Base-by-base conservation (phyloP, 2,888 invertebrate species). In the Sialis lutaria region DNA sequence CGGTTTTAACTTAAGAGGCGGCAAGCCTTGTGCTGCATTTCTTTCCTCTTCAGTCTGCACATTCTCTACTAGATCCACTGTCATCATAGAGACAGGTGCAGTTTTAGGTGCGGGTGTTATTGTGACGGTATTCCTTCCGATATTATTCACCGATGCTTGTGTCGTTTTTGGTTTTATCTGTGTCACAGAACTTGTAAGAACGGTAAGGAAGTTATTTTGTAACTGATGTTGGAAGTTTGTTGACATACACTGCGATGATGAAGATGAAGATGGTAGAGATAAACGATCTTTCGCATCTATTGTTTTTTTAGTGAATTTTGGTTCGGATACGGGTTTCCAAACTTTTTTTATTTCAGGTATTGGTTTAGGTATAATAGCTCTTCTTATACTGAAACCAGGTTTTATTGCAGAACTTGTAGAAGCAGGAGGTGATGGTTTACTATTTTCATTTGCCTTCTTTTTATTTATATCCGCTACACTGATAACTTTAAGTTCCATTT, bases 1-100 rank as follows among this genome's bases (percentile, higher is more conserved):
- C 0, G 73, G 73, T 44, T 67, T 63, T 6, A 67, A 64, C 39
- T 63, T 61, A 42, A 73, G 54, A 55, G 60, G 67, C 4, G 68
- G 67, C 2, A 62, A 60, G 6, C 41, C 50, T 1, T 32, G 40
- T n/a, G 7, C 8, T 8, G 31, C 31, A 45, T 45, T 45, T 6
- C 45, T 31, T 7, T 45, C 30, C 34, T 44, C 44, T 9, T 33
- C 44, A 12, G 34, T 44, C 44, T 8, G 7, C 34, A 34, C 35
- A n/a, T 33, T n/a, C 10, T 42, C 7, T 30, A 9, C 10, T 22
- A 13, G 13, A 32, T 33, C 31, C 6, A 33, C n/a, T 10, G 44
- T 40, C 22, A 13, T 40, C 32, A 40, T 13, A 6, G 40, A 12
- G 7, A 40, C 13, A 31, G 42, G 8, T 30, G 30, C 31, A 39